phyloP scores from a whole-genome alignment of 2,113 vertebrate genomes.

The Zosterops japonicus region DNA sequence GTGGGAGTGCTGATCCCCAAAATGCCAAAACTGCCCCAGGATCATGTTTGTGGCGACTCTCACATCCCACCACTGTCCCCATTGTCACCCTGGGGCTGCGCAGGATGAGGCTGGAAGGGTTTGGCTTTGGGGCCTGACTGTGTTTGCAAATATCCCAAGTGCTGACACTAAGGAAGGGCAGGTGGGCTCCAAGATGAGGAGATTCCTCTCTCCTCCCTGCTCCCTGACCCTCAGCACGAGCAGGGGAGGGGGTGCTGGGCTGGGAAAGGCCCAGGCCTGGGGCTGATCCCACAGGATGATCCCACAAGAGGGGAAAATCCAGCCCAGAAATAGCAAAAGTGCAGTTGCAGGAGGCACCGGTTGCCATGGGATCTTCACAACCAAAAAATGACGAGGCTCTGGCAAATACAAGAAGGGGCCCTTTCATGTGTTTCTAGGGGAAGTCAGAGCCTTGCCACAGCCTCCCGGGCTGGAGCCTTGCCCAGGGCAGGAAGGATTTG shows the following conservation, averaged over 20 bases:
- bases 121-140: background rate
- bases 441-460: background rate
- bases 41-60: accelerated
- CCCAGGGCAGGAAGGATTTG: constrained; percentile 22
- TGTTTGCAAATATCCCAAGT: background rate
- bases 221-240: background rate
- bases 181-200: background rate
- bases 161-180: background rate
- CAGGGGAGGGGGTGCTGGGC: background rate
- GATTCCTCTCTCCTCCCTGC: background rate
- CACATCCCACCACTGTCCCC: accelerated
- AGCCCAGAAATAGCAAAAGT: background rate
- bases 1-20: background rate
- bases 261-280: background rate
- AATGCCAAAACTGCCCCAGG: background rate
- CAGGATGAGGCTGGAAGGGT: background rate
- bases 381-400: background rate
- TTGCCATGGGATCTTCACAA: constrained; percentile 58
- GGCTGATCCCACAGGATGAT: background rate
- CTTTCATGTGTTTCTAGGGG: constrained; percentile 39
- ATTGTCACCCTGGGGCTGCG: accelerated
- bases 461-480: constrained; percentile 28
- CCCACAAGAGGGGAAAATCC: background rate
- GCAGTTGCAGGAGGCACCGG: background rate
- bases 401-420: constrained; percentile 38